Evolutionary conservation across 2,113 vertebrate genomes (phyloP), one percentile per base, ranked within the genome.

Genomic region (Eptatretus burgeri): DNA sequence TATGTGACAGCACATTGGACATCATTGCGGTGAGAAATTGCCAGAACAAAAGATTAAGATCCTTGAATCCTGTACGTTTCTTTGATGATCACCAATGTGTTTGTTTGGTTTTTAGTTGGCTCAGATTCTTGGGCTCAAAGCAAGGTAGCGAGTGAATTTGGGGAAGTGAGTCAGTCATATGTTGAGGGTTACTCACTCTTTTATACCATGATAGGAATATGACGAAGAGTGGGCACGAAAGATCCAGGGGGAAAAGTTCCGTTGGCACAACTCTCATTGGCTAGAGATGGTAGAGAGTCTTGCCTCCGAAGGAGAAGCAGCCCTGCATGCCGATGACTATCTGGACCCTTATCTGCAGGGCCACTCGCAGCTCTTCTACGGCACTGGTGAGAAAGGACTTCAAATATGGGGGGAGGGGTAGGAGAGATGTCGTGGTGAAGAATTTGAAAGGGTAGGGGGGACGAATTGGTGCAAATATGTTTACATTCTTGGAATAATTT

Each of bases 211-310:
- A 13, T 63, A 88, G 86, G 85, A 95, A 64, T 80, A 85, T 19
- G 82, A 95, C 67, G 80, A 84, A 67, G 80, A 83, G 67, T 93
- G 82, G 83, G 79, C 81, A 10, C 80, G 78, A 70, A 87, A 82
- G 74, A 84, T 91, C 69, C 84, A 86, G 74, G 84, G 74, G 0
- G 82, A 86, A 64, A 91, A 85, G 69, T 89, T 95, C 64, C 77
- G 83, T 60, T 84, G 81, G 81, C 82, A 87, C 74, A 93, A 93
- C 69, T 80, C 82, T n/a, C 85, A 91, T 73, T 91, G 87, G 87
- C 69, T 93, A 67, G 85, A 93, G 71, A 91, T 91, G 84, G 83
- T 84, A 52, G 82, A 85, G 73, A 85, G 78, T 69, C 77, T 81
- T 70, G 72, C 82, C 80, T 84, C 86, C 13, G 78, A 94, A 62